Evolutionary conservation across 2,888 invertebrate genomes (phyloP), one percentile per base, ranked within the genome.

Genomic region (Rhimphoctona megacephalus): DNA sequence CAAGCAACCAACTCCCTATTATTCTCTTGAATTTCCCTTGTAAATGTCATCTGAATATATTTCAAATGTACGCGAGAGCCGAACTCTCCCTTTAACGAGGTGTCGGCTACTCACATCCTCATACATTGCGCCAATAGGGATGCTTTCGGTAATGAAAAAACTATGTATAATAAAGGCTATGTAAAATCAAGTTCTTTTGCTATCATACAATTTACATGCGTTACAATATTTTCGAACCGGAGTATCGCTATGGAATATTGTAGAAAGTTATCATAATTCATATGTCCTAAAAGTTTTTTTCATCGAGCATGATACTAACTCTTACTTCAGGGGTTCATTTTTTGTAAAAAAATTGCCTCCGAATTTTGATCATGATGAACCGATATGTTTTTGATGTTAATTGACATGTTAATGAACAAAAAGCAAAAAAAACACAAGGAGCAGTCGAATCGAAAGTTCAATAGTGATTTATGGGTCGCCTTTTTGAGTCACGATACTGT

Each of bases 21-120:
- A 90, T 93, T 92, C 91, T 91, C 91, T 91, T 90, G 93, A 93
- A 93, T 93, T 93, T 93, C 93, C 92, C 92, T 93, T 93, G 93
- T 93, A 93, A 93, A 93, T 93, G 92, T 90, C 91, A 89, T 90
- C 91, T 90, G 91, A 92, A 93, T 92, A 93, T 91, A 93, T 92
- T 91, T 91, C 89, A 87, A 85, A 82, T 81, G 85, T 72, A 78
- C 86, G 61, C 78, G 67, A 54, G 64, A 52, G n/a, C 39, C 33
- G 17, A 49, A 22, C 11, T 17, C 22, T 66, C 70, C 36, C 72
- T 52, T 25, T 64, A 67, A 72, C 80, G 80, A 80, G 57, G 76
- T 80, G 83, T 81, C 80, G 83, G 83, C 83, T 83, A 77, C 72
- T 49, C 46, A 79, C 76, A 81, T 78, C 72, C 66, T 61, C 22